These are phyloP conservation scores for Leguminivora glycinivorella DNA, from an alignment of 1,140 invertebrate genomes.

Conservation along the genomic window DNA sequence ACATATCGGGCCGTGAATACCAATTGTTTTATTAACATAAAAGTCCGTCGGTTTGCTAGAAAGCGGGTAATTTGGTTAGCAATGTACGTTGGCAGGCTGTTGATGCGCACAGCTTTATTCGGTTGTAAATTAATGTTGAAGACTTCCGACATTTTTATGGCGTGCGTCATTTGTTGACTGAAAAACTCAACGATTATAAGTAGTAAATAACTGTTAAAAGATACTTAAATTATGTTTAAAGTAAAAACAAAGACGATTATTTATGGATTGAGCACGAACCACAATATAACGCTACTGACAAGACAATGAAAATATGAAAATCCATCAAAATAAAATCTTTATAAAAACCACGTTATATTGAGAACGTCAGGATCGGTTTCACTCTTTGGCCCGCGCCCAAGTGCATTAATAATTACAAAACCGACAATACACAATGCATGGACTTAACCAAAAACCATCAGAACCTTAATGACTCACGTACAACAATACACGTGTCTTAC, in stretches of 20 bases:
- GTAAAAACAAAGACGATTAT: not conserved
- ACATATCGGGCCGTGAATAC: constrained; percentile 63
- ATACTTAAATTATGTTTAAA: not conserved
- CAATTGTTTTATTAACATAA: constrained; percentile 72
- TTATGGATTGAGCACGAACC: constrained; percentile 8
- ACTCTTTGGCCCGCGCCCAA: constrained; percentile 56
- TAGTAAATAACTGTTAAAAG: not conserved
- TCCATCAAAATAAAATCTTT: constrained; percentile 1
- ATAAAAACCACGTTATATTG: not conserved
- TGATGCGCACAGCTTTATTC: constrained; percentile 26
- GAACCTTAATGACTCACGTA: constrained; percentile 74
- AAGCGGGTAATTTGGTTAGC: constrained; percentile 77
- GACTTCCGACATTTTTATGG: constrained; percentile 21
- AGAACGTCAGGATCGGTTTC: constrained; percentile 37
- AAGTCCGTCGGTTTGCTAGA: constrained; percentile 73
- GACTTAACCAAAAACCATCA: constrained; percentile 70
- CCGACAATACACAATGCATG: constrained; percentile 69
- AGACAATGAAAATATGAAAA: constrained; percentile 19
- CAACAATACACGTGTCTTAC: constrained; percentile 71
- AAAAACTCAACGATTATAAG: not conserved
- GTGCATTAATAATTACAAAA: constrained; percentile 57
- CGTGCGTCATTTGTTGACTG: constrained; percentile 14
- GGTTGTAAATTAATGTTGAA: constrained; percentile 27
- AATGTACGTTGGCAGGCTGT: constrained; percentile 36
- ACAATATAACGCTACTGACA: not conserved